Base-by-base conservation (phyloP, 2,888 invertebrate species). In the Idaea dimidiata region DNA sequence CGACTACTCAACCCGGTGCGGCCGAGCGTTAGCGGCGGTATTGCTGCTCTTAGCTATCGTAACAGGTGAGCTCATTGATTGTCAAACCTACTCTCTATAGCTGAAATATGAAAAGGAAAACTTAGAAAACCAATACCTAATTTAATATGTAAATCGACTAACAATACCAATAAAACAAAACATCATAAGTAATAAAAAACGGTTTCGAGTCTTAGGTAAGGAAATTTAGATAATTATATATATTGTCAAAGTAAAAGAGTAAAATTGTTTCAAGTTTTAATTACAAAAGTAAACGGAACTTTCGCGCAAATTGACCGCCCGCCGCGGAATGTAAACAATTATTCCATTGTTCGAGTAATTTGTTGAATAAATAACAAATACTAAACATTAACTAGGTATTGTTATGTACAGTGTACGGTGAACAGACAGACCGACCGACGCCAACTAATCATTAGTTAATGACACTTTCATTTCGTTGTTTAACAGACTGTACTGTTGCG, bases 51-150 rank as follows among this genome's bases (percentile, higher is more conserved):
- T 24, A 24, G 87, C 86, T 74, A 77, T 89, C 70, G 71, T 87
- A 76, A 83, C 91, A 91, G 91, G 91, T 91, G 66, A 80, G 81
- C 63, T n/a, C n/a, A n/a, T n/a, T n/a, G n/a, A n/a, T 54, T 24
- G 14, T 33, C 33, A 7, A n/a, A n/a, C n/a, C n/a, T 14, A 10
- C 33, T 33, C 33, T 7, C 33, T 33, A 7, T 33, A 33, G 8
- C 7, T 33, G 14, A 7, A 8, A 43, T 43, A 14, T 43, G 8
- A 14, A 8, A 43, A 14, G 1, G 43, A 43, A 33, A 33, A 10
- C 14, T 10, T 10, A 6, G 33, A 33, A 33, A 33, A 33, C 7
- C 1, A 3, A 24, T 24, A 24, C 1, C 24, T 24, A 24, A 24
- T 24, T 24, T 24, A 24, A 24, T 33, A 10, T 1, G 33, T 33